Base-by-base conservation (phyloP, 2,888 invertebrate genomes). In the Kryphioiulus occultus region DNA sequence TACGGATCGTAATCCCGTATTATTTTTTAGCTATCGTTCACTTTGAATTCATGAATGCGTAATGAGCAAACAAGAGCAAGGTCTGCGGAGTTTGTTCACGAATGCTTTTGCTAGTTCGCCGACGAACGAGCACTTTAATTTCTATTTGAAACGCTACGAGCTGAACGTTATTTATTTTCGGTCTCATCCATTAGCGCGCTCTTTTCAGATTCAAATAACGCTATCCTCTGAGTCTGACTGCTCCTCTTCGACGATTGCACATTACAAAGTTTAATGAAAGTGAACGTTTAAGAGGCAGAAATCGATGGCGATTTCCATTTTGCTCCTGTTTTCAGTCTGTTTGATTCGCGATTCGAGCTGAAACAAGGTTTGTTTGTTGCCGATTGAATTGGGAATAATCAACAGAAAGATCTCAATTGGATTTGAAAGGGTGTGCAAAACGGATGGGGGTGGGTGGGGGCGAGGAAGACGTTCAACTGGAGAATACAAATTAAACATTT, bases 221-320 rank as follows among this genome's bases (percentile, higher is more conserved):
- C 53, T 53, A 9, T 47, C 17, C 47, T 47, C 53, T 53, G n/a
- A n/a, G n/a, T n/a, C n/a, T n/a, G 17, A 4, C 0, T 19, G 42
- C 42, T 42, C 42, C 10, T 9, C 10, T 47, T 53, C 53, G 53
- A 53, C 53, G 15, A 53, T 53, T 53, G 12, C 53, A 19, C 53
- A 53, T 53, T 53, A 53, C 53, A 53, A 53, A 53, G 53, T 53
- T 53, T 53, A 53, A 53, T 53, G 53, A 53, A 53, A 53, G 53
- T 53, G 53, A 53, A 19, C 53, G 53, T 53, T 53, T 53, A 53
- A 53, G 53, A 53, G 53, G 53, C 53, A 53, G 53, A 53, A 53
- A 53, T 53, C 53, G 53, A 53, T 53, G 53, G 53, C 53, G 53
- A 53, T 53, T 53, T 53, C 53, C 53, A 53, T 53, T 53, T 47